These are phyloP conservation scores for Drosophila suboccidentalis DNA, from an alignment of 2,888 invertebrate species.

Conservation along the genomic window DNA sequence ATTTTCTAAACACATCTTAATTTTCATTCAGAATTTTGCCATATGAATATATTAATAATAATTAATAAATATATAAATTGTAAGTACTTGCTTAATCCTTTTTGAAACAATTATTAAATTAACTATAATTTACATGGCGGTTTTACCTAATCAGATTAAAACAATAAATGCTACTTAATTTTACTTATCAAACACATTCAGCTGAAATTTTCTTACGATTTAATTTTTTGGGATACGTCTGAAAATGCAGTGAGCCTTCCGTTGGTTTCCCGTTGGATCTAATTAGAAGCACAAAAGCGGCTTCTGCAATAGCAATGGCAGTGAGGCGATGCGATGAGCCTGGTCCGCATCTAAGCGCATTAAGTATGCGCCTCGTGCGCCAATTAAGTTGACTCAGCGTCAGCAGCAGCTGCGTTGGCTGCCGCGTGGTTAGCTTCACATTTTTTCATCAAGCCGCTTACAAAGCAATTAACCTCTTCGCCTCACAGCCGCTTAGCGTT, in stretches of 20 bases:
- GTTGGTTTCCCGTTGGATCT: conserved; percentile 58
- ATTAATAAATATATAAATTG: too few species aligned
- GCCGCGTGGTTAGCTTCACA: conserved; percentile 43
- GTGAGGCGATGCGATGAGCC: conserved; percentile 29
- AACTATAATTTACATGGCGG: not conserved
- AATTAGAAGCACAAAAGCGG: conserved; percentile 68
- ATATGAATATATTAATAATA: too few species aligned
- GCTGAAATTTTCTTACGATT: conserved; percentile 4
- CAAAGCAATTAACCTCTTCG: conserved; percentile 75
- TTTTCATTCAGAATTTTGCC: not conserved
- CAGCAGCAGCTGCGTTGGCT: conserved; percentile 37
- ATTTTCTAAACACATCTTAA: not conserved
- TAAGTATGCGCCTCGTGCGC: conserved; percentile 78
- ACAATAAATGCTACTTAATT: conserved; percentile 41
- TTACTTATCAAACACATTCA: conserved; percentile 37
- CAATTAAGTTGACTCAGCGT: conserved; percentile 75
- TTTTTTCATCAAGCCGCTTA: conserved; percentile 62
- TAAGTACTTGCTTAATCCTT: not conserved
- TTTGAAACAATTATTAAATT: not conserved
- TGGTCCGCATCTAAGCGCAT: conserved; percentile 71
- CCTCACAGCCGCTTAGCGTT: conserved; percentile 57
- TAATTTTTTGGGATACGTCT: not conserved
- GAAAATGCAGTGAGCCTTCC: conserved; percentile 28
- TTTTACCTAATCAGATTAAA: not conserved
- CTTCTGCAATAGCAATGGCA: conserved; percentile 51